phyloP scores from a whole-genome alignment of 2,797 vertebrate species.

The Etheostoma nigrum region DNA sequence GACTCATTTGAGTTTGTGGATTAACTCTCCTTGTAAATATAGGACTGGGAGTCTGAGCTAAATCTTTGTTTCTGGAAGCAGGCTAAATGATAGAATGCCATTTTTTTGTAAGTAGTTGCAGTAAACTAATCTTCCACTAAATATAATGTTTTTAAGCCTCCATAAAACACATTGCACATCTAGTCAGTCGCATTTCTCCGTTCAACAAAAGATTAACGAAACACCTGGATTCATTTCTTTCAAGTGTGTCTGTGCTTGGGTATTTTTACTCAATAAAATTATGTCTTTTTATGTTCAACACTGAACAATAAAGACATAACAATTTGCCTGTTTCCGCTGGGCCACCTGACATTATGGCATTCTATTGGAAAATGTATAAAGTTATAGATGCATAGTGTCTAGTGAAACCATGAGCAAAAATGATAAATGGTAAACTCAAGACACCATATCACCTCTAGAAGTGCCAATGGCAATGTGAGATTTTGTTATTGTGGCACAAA shows the following conservation, averaged over 20 bases:
- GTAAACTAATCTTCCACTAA: constrained; percentile 9
- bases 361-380: too few species aligned
- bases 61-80: constrained; percentile 27
- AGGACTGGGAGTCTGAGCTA: constrained; percentile 25
- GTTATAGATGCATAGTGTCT: too few species aligned
- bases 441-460: background rate
- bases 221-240: constrained; percentile 6
- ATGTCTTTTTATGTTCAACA: constrained; percentile 10
- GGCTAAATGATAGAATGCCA: constrained; percentile 12
- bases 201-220: background rate
- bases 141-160: background rate
- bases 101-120: background rate
- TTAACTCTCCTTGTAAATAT: constrained; percentile 61
- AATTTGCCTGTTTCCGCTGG: constrained; percentile 4
- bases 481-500: background rate
- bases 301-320: constrained; percentile 6
- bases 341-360: constrained; percentile 26
- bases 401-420: background rate
- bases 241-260: background rate
- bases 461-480: too few species aligned
- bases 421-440: background rate
- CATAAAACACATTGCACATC: background rate
- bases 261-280: constrained; percentile 14
- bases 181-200: background rate
- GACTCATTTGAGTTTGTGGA: constrained; percentile 54